These are phyloP conservation scores for Eupsittula cactorum DNA, from an alignment of 2,113 vertebrate genomes.

Conservation along the genomic window DNA sequence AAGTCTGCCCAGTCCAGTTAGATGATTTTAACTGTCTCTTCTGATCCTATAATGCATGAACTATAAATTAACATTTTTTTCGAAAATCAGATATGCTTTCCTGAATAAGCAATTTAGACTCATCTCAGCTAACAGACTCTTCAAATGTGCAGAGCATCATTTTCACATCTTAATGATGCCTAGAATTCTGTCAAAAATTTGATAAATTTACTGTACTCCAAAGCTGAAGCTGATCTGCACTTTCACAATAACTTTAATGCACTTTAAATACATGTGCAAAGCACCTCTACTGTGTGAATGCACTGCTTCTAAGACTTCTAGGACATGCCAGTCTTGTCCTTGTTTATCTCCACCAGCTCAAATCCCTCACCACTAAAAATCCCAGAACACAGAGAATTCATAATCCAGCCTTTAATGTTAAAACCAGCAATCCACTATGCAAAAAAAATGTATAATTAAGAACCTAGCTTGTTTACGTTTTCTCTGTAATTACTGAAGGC, in stretches of 20 bases:
- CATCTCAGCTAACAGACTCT: background rate
- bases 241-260: background rate
- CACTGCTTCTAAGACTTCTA: background rate
- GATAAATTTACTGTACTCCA: fast-evolving
- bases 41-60: background rate
- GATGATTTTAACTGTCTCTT: background rate
- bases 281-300: background rate
- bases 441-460: background rate
- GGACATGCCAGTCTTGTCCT: background rate
- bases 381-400: background rate
- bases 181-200: background rate
- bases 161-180: background rate
- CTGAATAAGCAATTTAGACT: background rate
- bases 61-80: background rate
- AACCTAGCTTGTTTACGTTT: background rate
- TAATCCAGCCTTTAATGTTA: background rate
- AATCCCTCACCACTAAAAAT: background rate
- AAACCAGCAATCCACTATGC: background rate
- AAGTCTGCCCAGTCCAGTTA: background rate
- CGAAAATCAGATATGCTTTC: background rate
- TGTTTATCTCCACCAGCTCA: background rate
- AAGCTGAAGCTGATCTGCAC: background rate
- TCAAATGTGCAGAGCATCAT: background rate
- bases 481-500: background rate
- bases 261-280: background rate